phyloP scores from a whole-genome alignment of 2,797 vertebrate species.

The Mionectes olivaceus region DNA sequence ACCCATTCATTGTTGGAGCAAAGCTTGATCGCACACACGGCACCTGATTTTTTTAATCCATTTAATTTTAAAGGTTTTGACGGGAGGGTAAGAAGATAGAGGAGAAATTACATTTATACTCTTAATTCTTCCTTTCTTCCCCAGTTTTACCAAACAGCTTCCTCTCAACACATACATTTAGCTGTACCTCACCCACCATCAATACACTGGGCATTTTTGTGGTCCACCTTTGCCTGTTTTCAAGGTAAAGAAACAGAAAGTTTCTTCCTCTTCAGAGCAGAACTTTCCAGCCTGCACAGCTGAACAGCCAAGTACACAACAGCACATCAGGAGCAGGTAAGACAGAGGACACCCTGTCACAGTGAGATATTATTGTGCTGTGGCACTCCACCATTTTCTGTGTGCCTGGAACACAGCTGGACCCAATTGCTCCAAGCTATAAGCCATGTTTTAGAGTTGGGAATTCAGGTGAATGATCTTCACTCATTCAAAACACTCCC shows the following conservation, averaged over 20 bases:
- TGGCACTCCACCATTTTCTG: not conserved
- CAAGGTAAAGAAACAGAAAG: not conserved
- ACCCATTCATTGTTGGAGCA: not conserved
- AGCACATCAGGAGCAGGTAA: slow-evolving; percentile 5
- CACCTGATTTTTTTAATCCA: not conserved
- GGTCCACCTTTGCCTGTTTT: not conserved
- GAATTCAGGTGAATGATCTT: slow-evolving; percentile 69
- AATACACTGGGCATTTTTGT: not conserved
- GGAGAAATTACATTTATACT: not conserved
- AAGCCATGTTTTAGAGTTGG: slow-evolving; percentile 41
- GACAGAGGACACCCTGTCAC: slow-evolving; percentile 47
- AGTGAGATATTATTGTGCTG: not conserved
- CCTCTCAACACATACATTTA: not conserved
- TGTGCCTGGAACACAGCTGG: slow-evolving; percentile 57
- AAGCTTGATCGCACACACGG: not conserved
- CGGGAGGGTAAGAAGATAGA: not conserved
- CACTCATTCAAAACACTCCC: slow-evolving; percentile 66
- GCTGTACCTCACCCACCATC: not conserved
- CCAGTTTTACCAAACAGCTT: not conserved
- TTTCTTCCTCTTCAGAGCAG: not conserved
- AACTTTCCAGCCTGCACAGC: not conserved
- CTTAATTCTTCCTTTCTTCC: not conserved
- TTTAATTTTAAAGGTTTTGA: not conserved
- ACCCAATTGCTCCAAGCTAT: slow-evolving; percentile 34
- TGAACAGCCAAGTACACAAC: not conserved